Evolutionary conservation across 2,888 invertebrate genomes (phyloP), one percentile per base, ranked within the genome.

Genomic region (Hoplodrina ambigua): DNA sequence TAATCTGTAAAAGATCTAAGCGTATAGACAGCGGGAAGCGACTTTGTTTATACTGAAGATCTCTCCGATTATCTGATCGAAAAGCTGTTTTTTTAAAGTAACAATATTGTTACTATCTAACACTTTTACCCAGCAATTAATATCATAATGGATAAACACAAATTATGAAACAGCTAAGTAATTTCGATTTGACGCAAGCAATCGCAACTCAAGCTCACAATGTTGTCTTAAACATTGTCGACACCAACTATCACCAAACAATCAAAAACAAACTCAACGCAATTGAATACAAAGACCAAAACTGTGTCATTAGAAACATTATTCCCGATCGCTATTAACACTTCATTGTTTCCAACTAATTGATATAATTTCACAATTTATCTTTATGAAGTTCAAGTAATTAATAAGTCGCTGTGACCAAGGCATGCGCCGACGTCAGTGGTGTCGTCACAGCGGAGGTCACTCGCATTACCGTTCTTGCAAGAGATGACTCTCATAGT

Each of bases 381-480:
- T 71, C 63, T 70, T 60, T 65, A 68, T 72, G 71, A 73, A 75
- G 69, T 79, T 81, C 72, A 76, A 79, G 66, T 71, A 69, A 75
- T 72, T 71, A 75, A 67, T 69, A 74, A 75, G 59, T 74, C 49
- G 55, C 58, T 33, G 65, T 69, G 72, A 67, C 33, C 67, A 72
- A 72, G 67, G 49, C 44, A 30, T 10, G 13, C 15, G 13, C n/a
- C n/a, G 19, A 75, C 75, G 73, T 81, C 75, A 77, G 57, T 19
- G 49, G 17, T 72, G 76, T 70, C 75, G 72, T 81, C 73, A 73
- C 54, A 5, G 11, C 58, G 69, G 81, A 85, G 82, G 83, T 83
- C 81, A 78, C 46, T 74, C 59, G 69, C 68, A 85, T 85, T 85
- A 78, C 58, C 46, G 65, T 68, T 80, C 64, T 76, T 81, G 68